Evolutionary conservation across 2,888 invertebrate species (phyloP).

Genomic region (Sabatieria punctata): DNA sequence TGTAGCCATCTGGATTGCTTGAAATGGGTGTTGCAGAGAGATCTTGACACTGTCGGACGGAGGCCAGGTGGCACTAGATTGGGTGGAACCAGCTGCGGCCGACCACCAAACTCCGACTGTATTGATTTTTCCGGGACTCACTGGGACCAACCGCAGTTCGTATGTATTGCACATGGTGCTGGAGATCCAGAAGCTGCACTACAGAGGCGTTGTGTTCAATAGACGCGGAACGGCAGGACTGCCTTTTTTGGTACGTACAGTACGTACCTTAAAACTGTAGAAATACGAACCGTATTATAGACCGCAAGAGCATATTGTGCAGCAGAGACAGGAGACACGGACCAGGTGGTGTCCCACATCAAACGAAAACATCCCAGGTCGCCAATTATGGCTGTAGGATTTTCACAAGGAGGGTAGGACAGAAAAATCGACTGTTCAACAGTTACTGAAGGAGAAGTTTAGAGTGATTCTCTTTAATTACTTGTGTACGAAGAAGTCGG

Average conservation of each 20-base stretch:
- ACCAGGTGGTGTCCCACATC: slow-evolving; percentile 53
- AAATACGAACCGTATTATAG: slow-evolving; percentile 34
- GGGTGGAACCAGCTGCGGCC: slow-evolving; percentile 39
- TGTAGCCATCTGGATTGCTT: too few relatives aligned
- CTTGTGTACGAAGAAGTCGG: slow-evolving; percentile 38
- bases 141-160: too few relatives aligned
- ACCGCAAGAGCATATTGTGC: slow-evolving; percentile 70
- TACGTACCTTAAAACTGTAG: too few relatives aligned
- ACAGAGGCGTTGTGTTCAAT: slow-evolving; percentile 55
- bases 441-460: too few relatives aligned
- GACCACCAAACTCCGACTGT: too few relatives aligned
- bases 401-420: slow-evolving; percentile 60
- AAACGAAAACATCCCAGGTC: slow-evolving; percentile 43
- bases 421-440: not conserved
- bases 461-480: slow-evolving; percentile 55
- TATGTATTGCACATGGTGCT: slow-evolving; percentile 58
- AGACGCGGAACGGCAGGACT: slow-evolving; percentile 52
- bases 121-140: too few relatives aligned
- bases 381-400: slow-evolving; percentile 56
- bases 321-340: slow-evolving; percentile 57
- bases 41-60: slow-evolving; percentile 44
- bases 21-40: not conserved
- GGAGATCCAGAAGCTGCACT: slow-evolving; percentile 46
- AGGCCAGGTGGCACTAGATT: slow-evolving; percentile 58
- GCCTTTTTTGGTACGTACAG: slow-evolving; percentile 25